A percentile compares a stretch with the other conserved stretches of the same genome.
Evolutionary conservation across 2,888 invertebrate species (phyloP).

Genomic region (Nowickia ferox): DNA sequence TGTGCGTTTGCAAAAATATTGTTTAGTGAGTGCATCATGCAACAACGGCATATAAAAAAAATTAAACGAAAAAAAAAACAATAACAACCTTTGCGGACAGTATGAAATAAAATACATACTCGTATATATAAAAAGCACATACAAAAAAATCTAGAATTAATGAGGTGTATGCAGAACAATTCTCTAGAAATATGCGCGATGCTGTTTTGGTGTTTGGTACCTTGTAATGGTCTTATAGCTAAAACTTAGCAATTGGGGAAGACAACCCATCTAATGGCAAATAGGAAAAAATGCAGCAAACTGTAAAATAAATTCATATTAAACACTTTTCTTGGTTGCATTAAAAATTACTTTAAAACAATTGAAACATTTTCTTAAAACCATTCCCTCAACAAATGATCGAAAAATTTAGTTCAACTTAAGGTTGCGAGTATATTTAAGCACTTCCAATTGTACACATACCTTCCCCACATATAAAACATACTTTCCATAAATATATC

Average conservation of each 20-base stretch:
- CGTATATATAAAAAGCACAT: not conserved
- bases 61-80: conserved; percentile 49
- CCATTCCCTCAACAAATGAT: too few relatives aligned
- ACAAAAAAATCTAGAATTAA: conserved; percentile 70
- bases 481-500: conserved; percentile 57
- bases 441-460: too few relatives aligned
- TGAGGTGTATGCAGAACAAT: conserved; percentile 73
- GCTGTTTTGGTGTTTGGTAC: conserved; percentile 68
- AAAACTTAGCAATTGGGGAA: conserved; percentile 55
- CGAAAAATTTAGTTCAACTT: not conserved
- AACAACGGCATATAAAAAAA: conserved; percentile 59
- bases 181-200: conserved; percentile 69
- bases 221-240: conserved; percentile 66
- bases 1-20: conserved; percentile 69
- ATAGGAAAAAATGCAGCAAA: not conserved
- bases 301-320: not conserved
- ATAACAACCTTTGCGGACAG: conserved; percentile 64
- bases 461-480: conserved; percentile 44
- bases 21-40: conserved; percentile 62
- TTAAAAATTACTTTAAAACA: too few relatives aligned
- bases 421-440: not conserved
- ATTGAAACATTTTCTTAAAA: too few relatives aligned
- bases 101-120: conserved; percentile 50
- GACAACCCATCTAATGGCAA: conserved; percentile 14
- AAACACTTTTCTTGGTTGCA: too few relatives aligned